phyloP scores from a whole-genome alignment of 23 tunicate genomes.

The Trididemnum clinides region DNA sequence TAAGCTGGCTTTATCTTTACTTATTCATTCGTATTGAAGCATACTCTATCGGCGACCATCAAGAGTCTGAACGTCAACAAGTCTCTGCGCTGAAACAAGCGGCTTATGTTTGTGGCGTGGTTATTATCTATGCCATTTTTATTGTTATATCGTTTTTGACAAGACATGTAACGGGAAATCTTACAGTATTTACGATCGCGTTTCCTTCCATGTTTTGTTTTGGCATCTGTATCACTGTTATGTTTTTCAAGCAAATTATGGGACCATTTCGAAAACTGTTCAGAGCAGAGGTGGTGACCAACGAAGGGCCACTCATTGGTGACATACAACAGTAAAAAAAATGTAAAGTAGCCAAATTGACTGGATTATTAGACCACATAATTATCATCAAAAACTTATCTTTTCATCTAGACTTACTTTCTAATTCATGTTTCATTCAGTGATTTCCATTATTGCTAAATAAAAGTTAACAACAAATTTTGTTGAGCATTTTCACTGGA shows the following conservation, averaged over 20 bases:
- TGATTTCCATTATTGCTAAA: too few species aligned
- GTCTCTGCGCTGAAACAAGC: slow-evolving; percentile 73
- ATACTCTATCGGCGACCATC: slow-evolving; percentile 21
- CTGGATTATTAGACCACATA: too few species aligned
- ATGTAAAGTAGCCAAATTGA: too few species aligned
- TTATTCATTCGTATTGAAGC: slow-evolving; percentile 59
- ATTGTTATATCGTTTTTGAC: slow-evolving; percentile 50
- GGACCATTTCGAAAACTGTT: slow-evolving; percentile 57
- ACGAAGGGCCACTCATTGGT: too few species aligned
- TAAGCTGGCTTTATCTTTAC: slow-evolving; percentile 79
- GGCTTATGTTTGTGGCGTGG: slow-evolving; percentile 44
- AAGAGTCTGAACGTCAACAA: not conserved
- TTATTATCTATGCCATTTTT: slow-evolving; percentile 61
- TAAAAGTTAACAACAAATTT: too few species aligned
- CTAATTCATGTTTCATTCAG: too few species aligned
- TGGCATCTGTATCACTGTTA: slow-evolving; percentile 52
- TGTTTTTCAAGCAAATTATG: slow-evolving; percentile 75
- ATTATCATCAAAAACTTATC: too few species aligned
- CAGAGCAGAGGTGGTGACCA: too few species aligned
- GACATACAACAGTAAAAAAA: too few species aligned
- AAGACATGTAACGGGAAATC: slow-evolving; percentile 6
- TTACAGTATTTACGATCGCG: slow-evolving; percentile 58
- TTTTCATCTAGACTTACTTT: too few species aligned
- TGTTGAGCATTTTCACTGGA: too few species aligned
- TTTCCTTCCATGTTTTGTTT: slow-evolving; percentile 61